A percentile compares a stretch with the other conserved stretches of the same genome.
These are phyloP conservation scores for Geopemphigus sp. DNA, from an alignment of 1,140 invertebrate species.

Conservation along the genomic window DNA sequence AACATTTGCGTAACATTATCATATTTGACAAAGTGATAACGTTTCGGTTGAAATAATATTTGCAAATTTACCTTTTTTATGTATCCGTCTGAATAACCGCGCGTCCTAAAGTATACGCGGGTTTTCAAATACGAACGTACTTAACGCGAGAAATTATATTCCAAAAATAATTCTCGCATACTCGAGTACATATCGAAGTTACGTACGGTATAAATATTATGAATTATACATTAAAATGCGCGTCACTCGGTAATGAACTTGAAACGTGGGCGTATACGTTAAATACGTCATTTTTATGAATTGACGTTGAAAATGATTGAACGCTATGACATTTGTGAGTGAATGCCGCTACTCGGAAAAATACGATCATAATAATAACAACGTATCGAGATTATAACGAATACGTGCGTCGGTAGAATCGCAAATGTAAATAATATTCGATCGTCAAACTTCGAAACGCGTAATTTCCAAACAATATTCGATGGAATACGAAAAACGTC, in stretches of 20 bases:
- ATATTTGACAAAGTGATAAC: neutral
- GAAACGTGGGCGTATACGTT: neutral
- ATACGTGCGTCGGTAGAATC: too few relatives aligned
- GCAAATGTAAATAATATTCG: too few relatives aligned
- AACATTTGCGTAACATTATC: neutral
- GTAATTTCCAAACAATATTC: too few relatives aligned
- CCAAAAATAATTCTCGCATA: too few relatives aligned
- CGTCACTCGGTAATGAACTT: constrained; percentile 1
- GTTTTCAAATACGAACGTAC: too few relatives aligned
- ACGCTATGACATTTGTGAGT: neutral
- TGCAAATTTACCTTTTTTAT: neutral
- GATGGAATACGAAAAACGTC: too few relatives aligned
- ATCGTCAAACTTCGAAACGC: neutral
- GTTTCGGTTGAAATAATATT: neutral
- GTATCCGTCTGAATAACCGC: too few relatives aligned
- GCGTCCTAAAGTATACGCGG: too few relatives aligned
- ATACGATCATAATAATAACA: too few relatives aligned
- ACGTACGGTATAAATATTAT: constrained; percentile 12
- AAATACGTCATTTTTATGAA: neutral
- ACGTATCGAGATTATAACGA: too few relatives aligned
- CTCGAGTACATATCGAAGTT: neutral
- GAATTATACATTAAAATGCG: constrained; percentile 14
- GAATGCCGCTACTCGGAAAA: too few relatives aligned
- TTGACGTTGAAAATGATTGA: neutral
- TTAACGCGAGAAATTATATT: too few relatives aligned